Conservation (phyloP, 2,797 vertebrate genomes). For the Ctenopoma kingsleyae region DNA sequence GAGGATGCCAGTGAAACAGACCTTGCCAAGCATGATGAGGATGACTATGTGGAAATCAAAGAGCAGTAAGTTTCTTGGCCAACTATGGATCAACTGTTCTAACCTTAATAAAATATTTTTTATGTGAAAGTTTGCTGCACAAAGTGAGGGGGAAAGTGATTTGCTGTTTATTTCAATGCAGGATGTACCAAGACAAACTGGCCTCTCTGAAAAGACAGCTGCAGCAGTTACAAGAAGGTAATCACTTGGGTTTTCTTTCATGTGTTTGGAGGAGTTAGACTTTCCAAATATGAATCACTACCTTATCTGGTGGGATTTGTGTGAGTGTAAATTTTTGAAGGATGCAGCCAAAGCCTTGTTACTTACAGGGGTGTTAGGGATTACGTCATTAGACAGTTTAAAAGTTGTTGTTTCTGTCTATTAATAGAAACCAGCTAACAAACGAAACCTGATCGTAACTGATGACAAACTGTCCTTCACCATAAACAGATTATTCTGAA, state of each 20-base stretch:
- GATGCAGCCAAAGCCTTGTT: constrained; percentile 11
- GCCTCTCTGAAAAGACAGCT: constrained; percentile 96
- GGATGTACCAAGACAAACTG: constrained; percentile 99
- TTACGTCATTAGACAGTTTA: constrained; percentile 23
- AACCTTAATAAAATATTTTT: background rate
- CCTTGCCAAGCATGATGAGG: constrained; percentile 95
- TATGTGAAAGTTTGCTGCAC: background rate
- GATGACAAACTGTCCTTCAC: background rate
- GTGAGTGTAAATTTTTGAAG: constrained; percentile 2
- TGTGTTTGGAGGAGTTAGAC: background rate
- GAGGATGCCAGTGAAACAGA: constrained; percentile 99
- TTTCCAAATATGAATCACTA: constrained; percentile 8
- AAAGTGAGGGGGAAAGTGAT: background rate
- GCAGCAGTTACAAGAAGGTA: constrained; percentile 97
- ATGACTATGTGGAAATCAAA: constrained; percentile 98
- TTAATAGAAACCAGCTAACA: constrained; percentile 5
- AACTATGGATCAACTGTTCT: background rate
- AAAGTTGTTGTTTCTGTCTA: background rate
- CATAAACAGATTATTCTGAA: constrained; percentile 10
- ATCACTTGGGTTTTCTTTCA: background rate
- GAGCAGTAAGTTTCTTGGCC: constrained; percentile 91
- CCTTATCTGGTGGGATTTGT: constrained; percentile 16
- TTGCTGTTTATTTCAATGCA: constrained; percentile 62
- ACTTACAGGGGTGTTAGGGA: constrained; percentile 1
- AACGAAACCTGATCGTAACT: background rate